Evolutionary conservation across 1,140 invertebrate species (phyloP).

Genomic region (Brachionus plicatilis): DNA sequence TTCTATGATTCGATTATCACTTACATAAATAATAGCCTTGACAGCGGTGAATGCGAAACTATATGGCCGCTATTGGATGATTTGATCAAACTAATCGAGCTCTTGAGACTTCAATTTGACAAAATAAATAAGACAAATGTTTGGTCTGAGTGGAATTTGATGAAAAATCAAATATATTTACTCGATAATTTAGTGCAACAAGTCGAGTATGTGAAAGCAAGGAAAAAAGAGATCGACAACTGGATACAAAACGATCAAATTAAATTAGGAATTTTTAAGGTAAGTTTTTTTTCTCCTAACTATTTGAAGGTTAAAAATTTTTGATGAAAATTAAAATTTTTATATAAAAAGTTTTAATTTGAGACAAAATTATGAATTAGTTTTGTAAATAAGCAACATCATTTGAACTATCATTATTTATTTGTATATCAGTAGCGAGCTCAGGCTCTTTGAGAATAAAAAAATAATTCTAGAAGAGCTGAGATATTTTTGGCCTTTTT

Average conservation of each 20-base stretch:
- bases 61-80: not conserved
- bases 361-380: no score
- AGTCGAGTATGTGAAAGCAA: not conserved
- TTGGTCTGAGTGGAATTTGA: not conserved
- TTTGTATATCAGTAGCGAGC: no score
- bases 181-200: not conserved
- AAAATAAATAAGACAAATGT: not conserved
- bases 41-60: not conserved
- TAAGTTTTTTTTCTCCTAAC: not conserved
- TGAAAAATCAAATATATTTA: not conserved
- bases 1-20: not conserved
- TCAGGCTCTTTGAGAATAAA: no score
- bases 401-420: no score
- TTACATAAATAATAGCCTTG: not conserved
- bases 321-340: no score
- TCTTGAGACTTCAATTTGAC: not conserved
- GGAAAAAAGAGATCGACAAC: not conserved
- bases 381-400: no score
- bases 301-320: not conserved
- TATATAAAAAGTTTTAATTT: no score
- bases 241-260: not conserved
- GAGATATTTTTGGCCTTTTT: no score
- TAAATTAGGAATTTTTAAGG: not conserved
- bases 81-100: not conserved
- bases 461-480: no score